Base-by-base conservation (phyloP, 2,113 vertebrate genomes). In the Ceuthmochares aereus region DNA sequence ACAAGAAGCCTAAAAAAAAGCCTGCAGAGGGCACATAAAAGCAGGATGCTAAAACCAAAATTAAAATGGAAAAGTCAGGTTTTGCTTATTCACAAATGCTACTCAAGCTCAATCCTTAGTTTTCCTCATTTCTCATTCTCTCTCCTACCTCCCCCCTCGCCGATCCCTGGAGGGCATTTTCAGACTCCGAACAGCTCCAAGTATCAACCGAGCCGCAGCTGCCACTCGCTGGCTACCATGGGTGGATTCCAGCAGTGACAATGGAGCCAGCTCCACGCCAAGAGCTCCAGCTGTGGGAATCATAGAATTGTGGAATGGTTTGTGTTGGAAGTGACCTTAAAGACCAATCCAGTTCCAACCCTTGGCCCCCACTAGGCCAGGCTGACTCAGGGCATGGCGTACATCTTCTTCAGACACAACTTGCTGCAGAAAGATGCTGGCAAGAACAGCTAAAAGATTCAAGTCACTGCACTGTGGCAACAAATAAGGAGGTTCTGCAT, bases 371-470 rank as follows among this genome's bases (percentile, higher is more conserved):
- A 23, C 47, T 49, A 9, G 21, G 23, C 12, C 21, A 23, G 10
- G 21, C 22, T 22, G 47, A 21, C 21, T 21, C 21, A 49, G 47
- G 47, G 23, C 18, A 49, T 7, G 67, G 40, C 15, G 20, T 34
- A 60, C n/a, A 17, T 27, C 60, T 55, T 51, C 87, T 36, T n/a
- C 4, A 4, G 22, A 16, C 34, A 37, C 36, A 54, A 21, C 63
- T 59, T 62, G 16, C 47, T 75, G 81, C 60, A 34, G 14, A 56
- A 40, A 51, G 14, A 32, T 12, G 63, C 63, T 47, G 12, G 27
- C 55, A 36, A 9, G 70, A 58, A 10, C n/a, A 60, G 37, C 16
- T 1, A 0, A 0, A 40, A 78, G 40, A 73, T 73, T 62, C 36
- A 8, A 0, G 0, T 20, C 37, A 36, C 34, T 34, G 56, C 49